phyloP scores from a whole-genome alignment of 2,888 invertebrate species.

The Coenonympha arcania region DNA sequence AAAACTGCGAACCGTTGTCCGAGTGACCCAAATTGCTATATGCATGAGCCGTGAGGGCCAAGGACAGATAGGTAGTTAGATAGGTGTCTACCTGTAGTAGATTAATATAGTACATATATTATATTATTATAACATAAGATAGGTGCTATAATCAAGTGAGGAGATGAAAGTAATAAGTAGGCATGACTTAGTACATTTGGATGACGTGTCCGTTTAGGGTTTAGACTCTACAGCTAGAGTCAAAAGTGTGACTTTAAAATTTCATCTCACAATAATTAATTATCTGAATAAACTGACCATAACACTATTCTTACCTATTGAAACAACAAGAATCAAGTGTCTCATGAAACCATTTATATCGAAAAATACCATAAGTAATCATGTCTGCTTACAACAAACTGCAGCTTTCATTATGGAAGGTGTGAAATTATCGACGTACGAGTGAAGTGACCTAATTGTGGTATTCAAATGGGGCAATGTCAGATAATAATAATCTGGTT shows the following conservation, averaged over 20 bases:
- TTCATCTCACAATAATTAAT: too few relatives aligned
- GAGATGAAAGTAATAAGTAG: too few relatives aligned
- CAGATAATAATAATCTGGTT: neutral
- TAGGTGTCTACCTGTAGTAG: neutral
- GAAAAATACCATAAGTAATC: neutral
- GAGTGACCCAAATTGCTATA: slow-evolving; percentile 58
- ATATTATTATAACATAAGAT: too few relatives aligned
- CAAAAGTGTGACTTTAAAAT: too few relatives aligned
- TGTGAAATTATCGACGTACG: neutral
- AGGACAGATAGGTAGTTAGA: slow-evolving; percentile 41
- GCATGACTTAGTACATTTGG: too few relatives aligned
- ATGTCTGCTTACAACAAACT: neutral
- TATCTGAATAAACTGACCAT: too few relatives aligned
- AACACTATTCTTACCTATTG: too few relatives aligned
- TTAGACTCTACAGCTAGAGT: too few relatives aligned
- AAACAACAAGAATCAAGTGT: too few relatives aligned
- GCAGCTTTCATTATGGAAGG: neutral
- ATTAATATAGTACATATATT: neutral
- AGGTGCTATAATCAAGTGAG: too few relatives aligned
- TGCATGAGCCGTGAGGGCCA: slow-evolving; percentile 63
- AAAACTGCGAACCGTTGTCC: slow-evolving; percentile 48
- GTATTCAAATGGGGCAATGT: neutral
- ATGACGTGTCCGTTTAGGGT: too few relatives aligned
- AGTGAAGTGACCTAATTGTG: neutral
- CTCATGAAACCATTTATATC: too few relatives aligned